phyloP scores from a whole-genome alignment of 2,797 vertebrate species.

The Pagetopsis macropterus region DNA sequence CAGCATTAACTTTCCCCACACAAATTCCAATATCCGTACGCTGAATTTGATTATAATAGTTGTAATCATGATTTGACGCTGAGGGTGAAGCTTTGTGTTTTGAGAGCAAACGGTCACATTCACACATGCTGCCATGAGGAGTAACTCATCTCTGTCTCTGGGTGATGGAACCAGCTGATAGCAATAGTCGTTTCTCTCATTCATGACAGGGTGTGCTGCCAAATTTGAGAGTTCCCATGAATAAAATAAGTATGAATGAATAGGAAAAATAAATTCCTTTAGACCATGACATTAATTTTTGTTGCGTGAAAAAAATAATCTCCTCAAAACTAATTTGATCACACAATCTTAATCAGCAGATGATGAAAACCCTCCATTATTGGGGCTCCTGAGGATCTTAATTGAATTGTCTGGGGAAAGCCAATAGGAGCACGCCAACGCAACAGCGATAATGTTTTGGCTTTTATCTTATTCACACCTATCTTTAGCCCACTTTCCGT shows the following conservation, averaged over 20 bases:
- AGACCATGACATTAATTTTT: neutral
- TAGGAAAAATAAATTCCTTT: neutral
- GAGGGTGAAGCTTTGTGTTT: neutral
- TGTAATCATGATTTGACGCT: neutral
- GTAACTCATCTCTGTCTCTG: neutral
- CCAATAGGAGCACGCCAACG: too few relatives aligned
- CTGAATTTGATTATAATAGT: neutral
- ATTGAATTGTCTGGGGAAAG: too few relatives aligned
- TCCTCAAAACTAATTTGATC: too few relatives aligned
- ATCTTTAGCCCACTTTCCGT: neutral
- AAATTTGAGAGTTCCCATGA: neutral
- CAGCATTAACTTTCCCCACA: conserved; percentile 2
- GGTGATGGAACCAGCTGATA: neutral
- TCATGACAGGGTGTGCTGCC: neutral
- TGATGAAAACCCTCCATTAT: too few relatives aligned
- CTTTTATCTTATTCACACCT: too few relatives aligned
- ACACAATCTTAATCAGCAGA: neutral
- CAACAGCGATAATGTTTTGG: too few relatives aligned
- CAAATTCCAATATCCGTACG: neutral
- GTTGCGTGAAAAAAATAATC: neutral
- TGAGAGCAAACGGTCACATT: neutral
- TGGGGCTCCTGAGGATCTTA: too few relatives aligned
- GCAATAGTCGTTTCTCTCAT: neutral
- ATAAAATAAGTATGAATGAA: too few relatives aligned
- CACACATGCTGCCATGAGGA: neutral